Base-by-base conservation (phyloP, 2,888 invertebrate species). In the Malthinus seriepunctatus region DNA sequence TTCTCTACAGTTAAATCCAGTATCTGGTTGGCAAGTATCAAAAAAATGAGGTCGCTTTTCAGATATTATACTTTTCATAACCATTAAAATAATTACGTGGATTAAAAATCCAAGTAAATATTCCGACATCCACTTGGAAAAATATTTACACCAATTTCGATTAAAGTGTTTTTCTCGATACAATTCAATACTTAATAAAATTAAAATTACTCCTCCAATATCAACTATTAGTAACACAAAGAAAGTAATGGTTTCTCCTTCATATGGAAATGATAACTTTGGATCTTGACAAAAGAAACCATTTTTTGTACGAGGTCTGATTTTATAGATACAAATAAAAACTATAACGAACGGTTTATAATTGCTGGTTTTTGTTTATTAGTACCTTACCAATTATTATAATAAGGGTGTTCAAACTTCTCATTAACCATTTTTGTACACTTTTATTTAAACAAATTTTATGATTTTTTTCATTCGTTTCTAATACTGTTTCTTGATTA, bases 281-380 rank as follows among this genome's bases (percentile, higher is more conserved):
- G 87, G 87, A 73, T 91, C 90, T 69, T 85, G 82, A 80, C 90
- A 90, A 66, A 79, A 84, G 78, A 88, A 90, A 5, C 90, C 90
- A 49, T 84, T 79, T 54, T 81, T 82, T 12, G 83, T 80, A 60
- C 84, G 83, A 3, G 88, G 88, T 23, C 3, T 5, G 2, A 23
- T 23, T 23, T 23, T 23, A 23, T 23, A 5, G 3, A 23, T 2
- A 5, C 23, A 23, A 23, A 23, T 23, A 23, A 23, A 23, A 23
- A 23, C 23, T 23, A 5, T 3, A 23, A 23, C 23, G 5, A 23
- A 23, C 5, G 5, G 23, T 23, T 23, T 23, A 23, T 23, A 23
- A 23, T 23, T 23, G 23, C 5, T 23, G 23, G 5, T 2, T 23
- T 2, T 5, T 23, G 23, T 23, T 23, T 23, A 23, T 23, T 23